A percentile compares a stretch with the other conserved stretches of the same genome.
Conservation (phyloP, 2,888 invertebrate genomes). For the Sisyra terminalis region DNA sequence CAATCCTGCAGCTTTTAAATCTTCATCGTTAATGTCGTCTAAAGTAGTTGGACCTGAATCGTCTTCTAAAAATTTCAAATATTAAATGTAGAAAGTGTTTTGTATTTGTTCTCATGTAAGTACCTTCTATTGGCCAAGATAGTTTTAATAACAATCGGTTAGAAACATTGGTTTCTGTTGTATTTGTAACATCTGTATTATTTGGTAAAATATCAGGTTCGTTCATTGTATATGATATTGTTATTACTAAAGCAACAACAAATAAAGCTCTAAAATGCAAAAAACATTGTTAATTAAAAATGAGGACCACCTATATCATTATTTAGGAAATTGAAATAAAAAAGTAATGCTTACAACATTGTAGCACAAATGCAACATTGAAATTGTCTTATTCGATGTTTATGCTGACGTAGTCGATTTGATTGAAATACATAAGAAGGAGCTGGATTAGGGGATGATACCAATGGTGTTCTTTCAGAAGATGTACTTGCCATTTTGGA, state of each 20-base stretch:
- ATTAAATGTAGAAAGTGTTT: too few species aligned
- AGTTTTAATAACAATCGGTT: not conserved
- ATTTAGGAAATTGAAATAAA: not conserved
- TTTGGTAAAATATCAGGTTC: conserved; percentile 14
- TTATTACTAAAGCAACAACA: conserved; percentile 31
- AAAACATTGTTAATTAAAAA: not conserved
- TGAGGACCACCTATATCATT: not conserved
- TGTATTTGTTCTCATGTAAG: too few species aligned
- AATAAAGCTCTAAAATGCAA: conserved; percentile 30
- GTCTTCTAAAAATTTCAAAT: conserved; percentile 2
- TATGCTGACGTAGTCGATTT: conserved; percentile 30
- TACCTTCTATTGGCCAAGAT: conserved; percentile 1
- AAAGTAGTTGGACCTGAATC: not conserved
- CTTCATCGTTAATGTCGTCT: conserved; percentile 16
- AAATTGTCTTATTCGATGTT: conserved; percentile 36
- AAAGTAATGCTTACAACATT: conserved; percentile 42
- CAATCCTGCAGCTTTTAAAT: conserved; percentile 31
- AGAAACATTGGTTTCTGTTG: conserved; percentile 6
- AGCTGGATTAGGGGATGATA: conserved; percentile 20
- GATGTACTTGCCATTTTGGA: conserved; percentile 16
- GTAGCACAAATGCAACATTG: conserved; percentile 55
- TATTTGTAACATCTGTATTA: conserved; percentile 16
- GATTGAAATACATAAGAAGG: conserved; percentile 36
- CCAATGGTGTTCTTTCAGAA: conserved; percentile 34
- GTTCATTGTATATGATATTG: conserved; percentile 33